A percentile compares a stretch with the other conserved stretches of the same genome.
These are phyloP conservation scores for Diplosoma virens DNA, from an alignment of 23 tunicate species.

Conservation along the genomic window DNA sequence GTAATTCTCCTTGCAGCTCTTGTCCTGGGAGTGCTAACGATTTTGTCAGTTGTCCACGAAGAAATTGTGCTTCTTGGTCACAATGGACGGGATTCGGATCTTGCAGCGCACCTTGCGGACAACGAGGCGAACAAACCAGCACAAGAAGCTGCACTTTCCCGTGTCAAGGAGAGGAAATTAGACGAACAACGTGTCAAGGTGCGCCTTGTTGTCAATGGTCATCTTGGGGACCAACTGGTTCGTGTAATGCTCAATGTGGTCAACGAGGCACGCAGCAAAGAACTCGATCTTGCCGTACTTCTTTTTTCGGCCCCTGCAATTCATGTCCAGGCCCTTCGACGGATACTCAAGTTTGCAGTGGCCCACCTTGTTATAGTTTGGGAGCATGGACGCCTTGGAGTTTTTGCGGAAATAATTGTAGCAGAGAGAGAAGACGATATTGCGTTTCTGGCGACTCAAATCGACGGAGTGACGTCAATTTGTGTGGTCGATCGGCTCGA, in stretches of 20 bases:
- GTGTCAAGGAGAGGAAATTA: background rate
- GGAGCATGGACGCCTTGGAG: background rate
- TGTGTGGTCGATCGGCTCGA: background rate
- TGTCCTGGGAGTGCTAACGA: background rate
- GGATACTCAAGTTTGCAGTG: background rate
- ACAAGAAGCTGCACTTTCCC: slow-evolving; percentile 4
- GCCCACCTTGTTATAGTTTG: background rate
- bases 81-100: background rate
- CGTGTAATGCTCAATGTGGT: slow-evolving; percentile 36
- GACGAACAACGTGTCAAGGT: slow-evolving; percentile 1
- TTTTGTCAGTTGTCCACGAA: background rate
- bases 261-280: too few relatives aligned
- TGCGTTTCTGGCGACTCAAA: background rate
- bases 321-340: background rate
- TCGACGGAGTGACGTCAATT: background rate
- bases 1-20: background rate
- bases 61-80: background rate
- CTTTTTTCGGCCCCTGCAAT: background rate
- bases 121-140: background rate
- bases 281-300: too few relatives aligned
- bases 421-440: slow-evolving; percentile 3
- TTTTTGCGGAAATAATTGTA: background rate
- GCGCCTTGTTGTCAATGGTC: background rate
- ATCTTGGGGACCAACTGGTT: background rate
- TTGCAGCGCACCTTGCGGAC: slow-evolving; percentile 11